Percentiles rank a stretch among this genome's conserved stretches.
These are phyloP conservation scores for Cinclus cinclus DNA, from an alignment of 2,113 vertebrate genomes.

Conservation along the genomic window DNA sequence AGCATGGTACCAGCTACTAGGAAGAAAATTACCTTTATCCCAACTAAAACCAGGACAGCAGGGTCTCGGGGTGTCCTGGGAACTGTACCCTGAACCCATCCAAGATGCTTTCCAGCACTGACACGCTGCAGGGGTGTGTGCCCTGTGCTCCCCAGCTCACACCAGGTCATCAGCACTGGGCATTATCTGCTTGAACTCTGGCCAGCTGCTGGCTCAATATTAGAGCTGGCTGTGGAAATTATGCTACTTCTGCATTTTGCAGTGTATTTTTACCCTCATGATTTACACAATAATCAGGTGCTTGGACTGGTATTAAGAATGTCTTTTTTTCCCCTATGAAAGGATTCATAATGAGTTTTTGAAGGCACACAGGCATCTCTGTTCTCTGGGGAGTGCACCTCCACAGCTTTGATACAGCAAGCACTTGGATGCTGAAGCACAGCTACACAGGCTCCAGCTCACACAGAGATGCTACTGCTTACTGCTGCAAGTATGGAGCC, in stretches of 20 bases:
- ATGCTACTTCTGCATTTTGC: neutral
- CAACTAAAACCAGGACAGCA: neutral
- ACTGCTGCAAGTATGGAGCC: neutral
- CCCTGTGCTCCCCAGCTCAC: neutral
- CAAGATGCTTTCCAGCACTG: neutral
- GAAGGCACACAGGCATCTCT: neutral
- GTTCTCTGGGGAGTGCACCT: neutral
- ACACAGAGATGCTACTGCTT: neutral
- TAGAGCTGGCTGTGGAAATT: neutral
- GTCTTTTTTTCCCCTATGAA: neutral
- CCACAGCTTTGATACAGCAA: neutral
- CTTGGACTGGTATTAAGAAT: neutral
- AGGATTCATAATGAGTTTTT: neutral
- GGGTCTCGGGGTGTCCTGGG: neutral
- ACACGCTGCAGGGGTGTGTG: rapidly evolving
- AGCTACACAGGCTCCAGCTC: neutral
- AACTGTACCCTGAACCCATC: neutral
- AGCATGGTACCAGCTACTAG: neutral
- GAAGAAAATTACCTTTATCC: neutral
- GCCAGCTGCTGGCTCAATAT: neutral
- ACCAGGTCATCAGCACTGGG: neutral
- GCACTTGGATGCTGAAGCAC: neutral
- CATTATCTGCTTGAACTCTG: neutral
- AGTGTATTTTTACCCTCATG: neutral
- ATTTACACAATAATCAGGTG: neutral